These are phyloP conservation scores for Trissolcus japonicus DNA, from an alignment of 2,888 invertebrate genomes.

Conservation along the genomic window DNA sequence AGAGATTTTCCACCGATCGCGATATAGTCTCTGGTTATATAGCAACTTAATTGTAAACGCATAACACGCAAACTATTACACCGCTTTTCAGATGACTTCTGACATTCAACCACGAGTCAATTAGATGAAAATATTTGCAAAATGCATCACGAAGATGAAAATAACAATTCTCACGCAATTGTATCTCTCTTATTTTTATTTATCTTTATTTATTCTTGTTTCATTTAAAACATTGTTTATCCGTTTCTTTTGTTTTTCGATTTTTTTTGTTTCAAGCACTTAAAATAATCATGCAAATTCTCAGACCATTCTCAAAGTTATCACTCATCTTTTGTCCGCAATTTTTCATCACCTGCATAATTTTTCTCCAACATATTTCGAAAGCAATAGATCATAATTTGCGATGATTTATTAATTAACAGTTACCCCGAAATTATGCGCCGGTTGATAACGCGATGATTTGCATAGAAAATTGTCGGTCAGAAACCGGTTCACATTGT, in stretches of 20 bases:
- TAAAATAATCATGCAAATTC: neutral
- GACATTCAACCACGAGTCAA: slow-evolving; percentile 41
- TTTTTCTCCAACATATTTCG: no score
- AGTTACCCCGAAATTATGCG: neutral
- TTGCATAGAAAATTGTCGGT: neutral
- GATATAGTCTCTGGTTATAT: slow-evolving; percentile 43
- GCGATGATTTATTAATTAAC: no score
- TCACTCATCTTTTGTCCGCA: no score
- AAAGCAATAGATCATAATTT: no score
- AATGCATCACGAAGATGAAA: slow-evolving; percentile 15
- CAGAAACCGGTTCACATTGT: neutral
- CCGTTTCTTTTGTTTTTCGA: neutral
- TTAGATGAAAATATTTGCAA: slow-evolving; percentile 30
- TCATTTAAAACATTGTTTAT: no score
- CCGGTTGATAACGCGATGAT: neutral
- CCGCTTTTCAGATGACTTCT: slow-evolving; percentile 46
- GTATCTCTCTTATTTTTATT: neutral
- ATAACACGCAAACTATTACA: slow-evolving; percentile 42
- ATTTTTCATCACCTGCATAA: no score
- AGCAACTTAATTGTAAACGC: slow-evolving; percentile 52
- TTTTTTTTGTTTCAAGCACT: neutral
- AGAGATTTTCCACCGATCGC: slow-evolving; percentile 36
- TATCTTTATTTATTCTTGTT: no score
- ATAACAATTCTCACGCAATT: slow-evolving; percentile 15
- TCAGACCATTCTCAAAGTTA: no score